Conservation (phyloP, 2,113 vertebrate species). For the Python bivittatus region DNA sequence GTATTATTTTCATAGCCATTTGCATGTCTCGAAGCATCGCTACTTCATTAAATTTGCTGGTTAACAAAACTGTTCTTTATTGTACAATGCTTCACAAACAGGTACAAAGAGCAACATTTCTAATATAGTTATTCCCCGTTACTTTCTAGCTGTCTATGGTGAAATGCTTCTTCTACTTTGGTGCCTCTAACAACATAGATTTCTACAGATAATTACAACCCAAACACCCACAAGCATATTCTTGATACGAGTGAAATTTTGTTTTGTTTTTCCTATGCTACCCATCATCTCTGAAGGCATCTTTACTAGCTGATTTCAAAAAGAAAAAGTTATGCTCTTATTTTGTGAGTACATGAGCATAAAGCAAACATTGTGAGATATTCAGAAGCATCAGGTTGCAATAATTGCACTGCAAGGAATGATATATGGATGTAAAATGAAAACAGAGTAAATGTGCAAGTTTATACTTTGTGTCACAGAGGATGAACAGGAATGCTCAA, state of each 20-base stretch:
- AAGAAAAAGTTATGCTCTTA: not conserved
- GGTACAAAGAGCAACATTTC: not conserved
- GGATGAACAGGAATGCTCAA: not conserved
- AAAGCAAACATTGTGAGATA: not conserved
- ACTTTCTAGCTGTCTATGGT: not conserved
- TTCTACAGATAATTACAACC: not conserved
- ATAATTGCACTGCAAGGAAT: not conserved
- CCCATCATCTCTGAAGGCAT: not conserved
- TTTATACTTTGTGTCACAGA: not conserved
- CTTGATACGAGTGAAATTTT: not conserved
- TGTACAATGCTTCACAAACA: not conserved
- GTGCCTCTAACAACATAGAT: not conserved
- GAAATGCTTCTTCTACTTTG: not conserved
- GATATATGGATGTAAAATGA: not conserved
- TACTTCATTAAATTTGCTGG: constrained; percentile 16
- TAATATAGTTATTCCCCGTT: not conserved
- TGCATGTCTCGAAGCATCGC: not conserved
- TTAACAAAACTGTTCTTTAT: not conserved
- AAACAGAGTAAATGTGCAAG: not conserved
- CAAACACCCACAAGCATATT: not conserved
- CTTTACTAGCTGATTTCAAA: not conserved
- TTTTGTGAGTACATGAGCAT: not conserved
- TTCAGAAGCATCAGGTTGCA: not conserved
- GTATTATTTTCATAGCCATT: not conserved
- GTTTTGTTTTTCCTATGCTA: not conserved